Base-by-base conservation (phyloP, 2,797 vertebrate species). In the Cephalopachus bancanus region DNA sequence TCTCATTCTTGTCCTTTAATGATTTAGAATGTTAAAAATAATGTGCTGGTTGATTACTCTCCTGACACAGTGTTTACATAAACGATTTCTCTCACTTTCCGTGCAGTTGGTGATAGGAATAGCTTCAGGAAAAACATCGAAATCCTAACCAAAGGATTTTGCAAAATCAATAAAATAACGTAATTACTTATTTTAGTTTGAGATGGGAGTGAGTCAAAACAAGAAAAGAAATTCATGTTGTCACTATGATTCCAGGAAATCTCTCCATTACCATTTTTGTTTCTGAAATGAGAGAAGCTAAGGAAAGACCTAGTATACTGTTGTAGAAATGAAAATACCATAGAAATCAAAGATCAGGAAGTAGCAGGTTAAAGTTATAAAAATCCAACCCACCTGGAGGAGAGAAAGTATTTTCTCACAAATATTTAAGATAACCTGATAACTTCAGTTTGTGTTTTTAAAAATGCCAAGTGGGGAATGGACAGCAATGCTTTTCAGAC, bases 1-100 rank as follows among this genome's bases (percentile, higher is more conserved):
- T 60, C 53, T 60, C 51, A 51, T 26, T 80, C 37, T 87, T 79
- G 44, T 49, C 89, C 81, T 93, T 60, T 65, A 67, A 85, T 92
- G 67, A 95, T 59, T 83, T 90, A 20, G 10, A 90, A 71, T 30
- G n/a, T 69, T 83, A 79, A 79, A 96, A 94, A 91, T 28, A 74
- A 17, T 28, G 17, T 22, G 4, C 71, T 37, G 51, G 69, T 44
- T 76, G 75, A 74, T 44, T 59, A 44, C 19, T 91, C 60, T 94
- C 30, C 20, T 26, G 64, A 96, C 26, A 91, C 11, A 37, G 28
- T 81, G 80, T 84, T 94, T 94, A 93, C 10, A 81, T n/a, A 96
- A 91, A 78, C 55, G 26, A 30, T 85, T 93, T 65, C 80, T n/a
- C 59, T 30, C 15, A 72, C 17, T 95, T 92, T n/a, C 57, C 16